phyloP scores from a whole-genome alignment of 2,113 vertebrate genomes.

The Tenrec ecaudatus region DNA sequence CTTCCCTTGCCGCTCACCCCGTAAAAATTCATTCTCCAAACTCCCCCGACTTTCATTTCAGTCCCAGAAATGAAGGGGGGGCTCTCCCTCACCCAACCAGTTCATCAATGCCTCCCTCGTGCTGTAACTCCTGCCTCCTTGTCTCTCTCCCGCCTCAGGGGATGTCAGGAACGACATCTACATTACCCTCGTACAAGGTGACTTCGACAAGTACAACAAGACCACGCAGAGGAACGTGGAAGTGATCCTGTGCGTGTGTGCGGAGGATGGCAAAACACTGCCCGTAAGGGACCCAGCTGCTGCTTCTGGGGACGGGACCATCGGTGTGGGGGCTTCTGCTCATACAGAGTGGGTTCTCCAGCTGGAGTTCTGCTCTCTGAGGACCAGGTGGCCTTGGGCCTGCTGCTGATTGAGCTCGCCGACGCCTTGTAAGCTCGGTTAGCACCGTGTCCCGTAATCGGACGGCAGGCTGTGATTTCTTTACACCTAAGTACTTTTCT shows the following conservation, averaged over 20 bases:
- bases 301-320: not conserved
- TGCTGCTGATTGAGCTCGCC: not conserved
- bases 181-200: conserved; percentile 93
- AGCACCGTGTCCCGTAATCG: not conserved
- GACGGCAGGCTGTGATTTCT: not conserved
- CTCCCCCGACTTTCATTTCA: conserved; percentile 15
- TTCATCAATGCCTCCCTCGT: not conserved
- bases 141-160: conserved; percentile 82
- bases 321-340: not conserved
- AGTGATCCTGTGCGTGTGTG: conserved; percentile 97
- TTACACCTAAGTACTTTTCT: not conserved
- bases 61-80: not conserved
- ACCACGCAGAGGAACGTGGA: conserved; percentile 98
- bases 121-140: conserved; percentile 4
- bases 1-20: not conserved
- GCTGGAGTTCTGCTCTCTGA: not conserved
- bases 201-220: conserved; percentile 99
- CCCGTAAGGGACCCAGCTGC: conserved; percentile 87
- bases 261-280: conserved; percentile 95
- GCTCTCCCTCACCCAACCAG: not conserved
- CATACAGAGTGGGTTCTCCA: not conserved
- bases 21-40: not conserved
- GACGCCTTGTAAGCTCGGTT: not conserved
- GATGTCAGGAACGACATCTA: conserved; percentile 99
- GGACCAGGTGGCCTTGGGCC: not conserved